phyloP scores from a whole-genome alignment of 2,797 vertebrate genomes.

The Pelochelys cantorii region DNA sequence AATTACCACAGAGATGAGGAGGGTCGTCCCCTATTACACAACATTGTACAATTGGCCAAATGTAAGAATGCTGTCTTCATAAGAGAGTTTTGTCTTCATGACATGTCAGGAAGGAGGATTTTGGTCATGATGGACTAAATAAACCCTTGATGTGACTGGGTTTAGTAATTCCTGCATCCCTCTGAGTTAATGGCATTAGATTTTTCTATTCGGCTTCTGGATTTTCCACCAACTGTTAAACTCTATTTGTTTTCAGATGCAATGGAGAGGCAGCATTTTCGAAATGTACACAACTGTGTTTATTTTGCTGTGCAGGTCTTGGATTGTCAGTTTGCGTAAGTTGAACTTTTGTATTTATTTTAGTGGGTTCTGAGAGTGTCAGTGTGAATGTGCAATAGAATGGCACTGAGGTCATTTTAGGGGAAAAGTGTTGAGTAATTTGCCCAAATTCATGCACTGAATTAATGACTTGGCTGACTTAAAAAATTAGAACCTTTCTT shows the following conservation, averaged over 20 bases:
- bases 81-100: not conserved
- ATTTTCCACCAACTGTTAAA: not conserved
- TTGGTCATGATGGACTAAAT: not conserved
- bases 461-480: not conserved
- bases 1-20: not conserved
- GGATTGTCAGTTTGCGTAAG: conserved; percentile 94
- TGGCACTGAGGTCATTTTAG: not conserved
- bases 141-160: not conserved
- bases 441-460: not conserved
- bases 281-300: conserved; percentile 95
- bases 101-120: not conserved
- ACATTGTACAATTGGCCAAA: not conserved
- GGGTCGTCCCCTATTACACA: not conserved
- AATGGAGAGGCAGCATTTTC: conserved; percentile 87
- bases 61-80: not conserved
- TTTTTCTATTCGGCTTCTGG: not conserved
- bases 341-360: conserved; percentile 34
- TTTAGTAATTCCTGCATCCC: not conserved
- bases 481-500: not conserved
- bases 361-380: not conserved
- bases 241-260: conserved; percentile 79
- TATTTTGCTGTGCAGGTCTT: conserved; percentile 96
- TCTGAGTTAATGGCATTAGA: not conserved
- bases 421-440: not conserved
- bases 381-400: not conserved